phyloP scores from a whole-genome alignment of 2,888 invertebrate genomes.

The Tineola bisselliella region DNA sequence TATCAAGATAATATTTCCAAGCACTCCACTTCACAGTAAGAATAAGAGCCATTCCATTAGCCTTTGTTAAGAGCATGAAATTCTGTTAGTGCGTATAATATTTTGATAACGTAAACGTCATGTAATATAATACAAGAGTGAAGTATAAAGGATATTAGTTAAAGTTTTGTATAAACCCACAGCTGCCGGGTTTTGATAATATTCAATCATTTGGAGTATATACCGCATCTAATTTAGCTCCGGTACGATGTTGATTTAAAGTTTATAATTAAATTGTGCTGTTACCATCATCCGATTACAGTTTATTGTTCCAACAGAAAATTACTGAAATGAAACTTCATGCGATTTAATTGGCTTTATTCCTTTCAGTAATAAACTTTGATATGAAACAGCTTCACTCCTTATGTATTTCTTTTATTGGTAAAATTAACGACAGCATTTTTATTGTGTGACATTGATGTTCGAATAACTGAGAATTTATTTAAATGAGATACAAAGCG shows the following conservation, averaged over 20 bases:
- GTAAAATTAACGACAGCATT: too few species aligned
- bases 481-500: too few species aligned
- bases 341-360: conserved; percentile 4
- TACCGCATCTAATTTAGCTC: conserved; percentile 7
- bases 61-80: neutral
- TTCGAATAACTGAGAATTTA: too few species aligned
- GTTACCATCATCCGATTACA: conserved; percentile 9
- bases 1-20: neutral
- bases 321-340: conserved; percentile 3
- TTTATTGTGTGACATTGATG: too few species aligned
- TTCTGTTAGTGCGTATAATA: neutral
- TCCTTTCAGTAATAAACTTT: neutral
- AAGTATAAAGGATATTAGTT: neutral
- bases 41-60: neutral
- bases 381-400: neutral
- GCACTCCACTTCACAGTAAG: neutral
- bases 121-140: neutral
- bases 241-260: conserved; percentile 8
- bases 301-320: conserved; percentile 5
- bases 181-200: conserved; percentile 3
- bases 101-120: too few species aligned
- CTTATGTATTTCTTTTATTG: neutral
- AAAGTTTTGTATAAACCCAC: neutral
- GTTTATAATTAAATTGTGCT: conserved; percentile 10
- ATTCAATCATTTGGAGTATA: neutral